Evolutionary conservation across 2,888 invertebrate species (phyloP).

Genomic region (Hydraecia micacea): DNA sequence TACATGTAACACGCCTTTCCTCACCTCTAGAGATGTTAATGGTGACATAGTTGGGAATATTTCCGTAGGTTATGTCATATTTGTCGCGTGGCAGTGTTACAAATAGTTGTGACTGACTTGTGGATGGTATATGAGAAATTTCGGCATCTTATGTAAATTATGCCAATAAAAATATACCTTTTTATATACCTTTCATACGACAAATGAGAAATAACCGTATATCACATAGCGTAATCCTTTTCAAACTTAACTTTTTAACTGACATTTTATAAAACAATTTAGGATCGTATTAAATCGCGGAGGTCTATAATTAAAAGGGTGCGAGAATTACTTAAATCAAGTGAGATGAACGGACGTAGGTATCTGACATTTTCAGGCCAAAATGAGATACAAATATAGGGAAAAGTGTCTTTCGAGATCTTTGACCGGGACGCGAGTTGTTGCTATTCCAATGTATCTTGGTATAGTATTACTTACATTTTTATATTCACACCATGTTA

Average conservation of each 20-base stretch:
- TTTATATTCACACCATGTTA: background rate
- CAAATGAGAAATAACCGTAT: background rate
- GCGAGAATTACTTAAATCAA: conserved; percentile 45
- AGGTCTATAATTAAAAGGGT: conserved; percentile 44
- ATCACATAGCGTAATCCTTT: conserved; percentile 12
- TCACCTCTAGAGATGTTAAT: conserved; percentile 49
- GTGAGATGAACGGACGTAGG: conserved; percentile 46
- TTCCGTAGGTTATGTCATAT: conserved; percentile 26
- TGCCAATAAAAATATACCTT: background rate
- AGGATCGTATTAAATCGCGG: conserved; percentile 36
- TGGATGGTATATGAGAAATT: background rate
- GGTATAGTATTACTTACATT: background rate
- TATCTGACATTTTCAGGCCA: conserved; percentile 27
- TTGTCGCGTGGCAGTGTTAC: conserved; percentile 1
- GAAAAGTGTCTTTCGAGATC: conserved; percentile 4
- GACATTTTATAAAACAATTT: conserved; percentile 47
- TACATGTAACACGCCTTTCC: conserved; percentile 48
- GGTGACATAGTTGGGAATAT: conserved; percentile 20
- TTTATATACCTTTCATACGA: background rate
- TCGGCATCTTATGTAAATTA: background rate
- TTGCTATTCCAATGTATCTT: conserved; percentile 5
- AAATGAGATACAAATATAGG: conserved; percentile 40
- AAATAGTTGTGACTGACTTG: conserved; percentile 3
- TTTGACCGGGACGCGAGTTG: background rate
- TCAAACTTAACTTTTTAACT: conserved; percentile 15